A percentile compares a stretch with the other conserved stretches of the same genome.
phyloP scores from a whole-genome alignment of 1,140 invertebrate genomes.

The Ceratitis capitata region DNA sequence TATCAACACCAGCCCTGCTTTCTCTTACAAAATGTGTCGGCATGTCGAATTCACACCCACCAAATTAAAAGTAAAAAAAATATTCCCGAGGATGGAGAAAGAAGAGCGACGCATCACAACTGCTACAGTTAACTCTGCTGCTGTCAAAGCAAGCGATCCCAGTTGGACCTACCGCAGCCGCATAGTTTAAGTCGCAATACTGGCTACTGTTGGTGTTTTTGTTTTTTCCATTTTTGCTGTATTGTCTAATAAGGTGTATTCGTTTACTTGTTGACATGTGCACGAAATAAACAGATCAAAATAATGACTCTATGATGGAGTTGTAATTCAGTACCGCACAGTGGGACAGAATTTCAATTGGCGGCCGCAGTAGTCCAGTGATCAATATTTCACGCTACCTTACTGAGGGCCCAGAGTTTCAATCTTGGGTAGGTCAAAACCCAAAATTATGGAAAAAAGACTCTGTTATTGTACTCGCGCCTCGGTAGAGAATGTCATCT shows the following conservation, averaged over 20 bases:
- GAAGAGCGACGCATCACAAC: not conserved
- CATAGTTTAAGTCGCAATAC: not conserved
- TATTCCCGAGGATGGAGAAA: not conserved
- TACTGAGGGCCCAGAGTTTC: too few species aligned
- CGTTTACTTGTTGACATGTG: not conserved
- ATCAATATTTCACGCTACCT: too few species aligned
- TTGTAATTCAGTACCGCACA: not conserved
- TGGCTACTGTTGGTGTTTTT: not conserved
- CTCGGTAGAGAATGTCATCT: too few species aligned
- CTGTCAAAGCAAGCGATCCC: not conserved
- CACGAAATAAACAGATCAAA: not conserved
- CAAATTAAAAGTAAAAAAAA: too few species aligned
- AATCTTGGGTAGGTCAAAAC: too few species aligned
- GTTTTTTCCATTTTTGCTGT: not conserved
- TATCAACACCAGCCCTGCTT: not conserved
- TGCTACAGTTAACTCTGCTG: not conserved
- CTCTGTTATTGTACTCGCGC: too few species aligned
- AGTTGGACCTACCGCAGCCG: not conserved
- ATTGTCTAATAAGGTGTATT: not conserved
- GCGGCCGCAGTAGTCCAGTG: too few species aligned
- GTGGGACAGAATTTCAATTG: not conserved
- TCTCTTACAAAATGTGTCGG: slow-evolving; percentile 6
- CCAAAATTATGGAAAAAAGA: too few species aligned
- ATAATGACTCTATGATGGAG: not conserved
- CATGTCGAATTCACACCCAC: slow-evolving; percentile 11